Conservation (phyloP, 2,113 vertebrate species). For the Ia io region DNA sequence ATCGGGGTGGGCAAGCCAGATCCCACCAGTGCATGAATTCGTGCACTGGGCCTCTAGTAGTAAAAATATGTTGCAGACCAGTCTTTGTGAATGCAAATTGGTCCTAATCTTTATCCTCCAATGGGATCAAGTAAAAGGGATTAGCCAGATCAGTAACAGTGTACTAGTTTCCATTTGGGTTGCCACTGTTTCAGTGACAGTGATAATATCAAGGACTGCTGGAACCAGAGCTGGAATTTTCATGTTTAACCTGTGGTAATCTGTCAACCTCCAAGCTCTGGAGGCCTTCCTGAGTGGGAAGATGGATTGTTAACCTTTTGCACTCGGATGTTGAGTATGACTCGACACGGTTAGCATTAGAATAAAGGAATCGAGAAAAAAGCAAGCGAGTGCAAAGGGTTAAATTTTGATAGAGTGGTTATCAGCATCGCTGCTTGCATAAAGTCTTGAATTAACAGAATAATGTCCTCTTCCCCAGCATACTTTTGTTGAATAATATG, state of each 20-base stretch:
- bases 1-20: too few relatives aligned
- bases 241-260: not conserved
- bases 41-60: too few relatives aligned
- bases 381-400: too few relatives aligned
- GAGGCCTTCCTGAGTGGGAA: not conserved
- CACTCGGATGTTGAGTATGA: too few relatives aligned
- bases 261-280: not conserved
- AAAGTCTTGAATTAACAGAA: conserved; percentile 11
- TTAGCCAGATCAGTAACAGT: not conserved
- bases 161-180: not conserved
- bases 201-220: not conserved
- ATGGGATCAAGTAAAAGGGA: not conserved
- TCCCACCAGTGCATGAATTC: too few relatives aligned
- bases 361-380: too few relatives aligned
- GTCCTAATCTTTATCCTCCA: not conserved
- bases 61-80: not conserved
- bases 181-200: not conserved
- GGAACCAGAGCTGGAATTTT: not conserved
- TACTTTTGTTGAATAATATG: not conserved
- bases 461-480: not conserved
- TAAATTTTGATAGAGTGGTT: not conserved
- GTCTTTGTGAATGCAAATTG: not conserved
- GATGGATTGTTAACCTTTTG: not conserved
- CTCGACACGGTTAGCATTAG: too few relatives aligned
- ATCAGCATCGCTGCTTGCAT: not conserved